phyloP scores from a whole-genome alignment of 2,113 vertebrate genomes.

The Lontra canadensis region DNA sequence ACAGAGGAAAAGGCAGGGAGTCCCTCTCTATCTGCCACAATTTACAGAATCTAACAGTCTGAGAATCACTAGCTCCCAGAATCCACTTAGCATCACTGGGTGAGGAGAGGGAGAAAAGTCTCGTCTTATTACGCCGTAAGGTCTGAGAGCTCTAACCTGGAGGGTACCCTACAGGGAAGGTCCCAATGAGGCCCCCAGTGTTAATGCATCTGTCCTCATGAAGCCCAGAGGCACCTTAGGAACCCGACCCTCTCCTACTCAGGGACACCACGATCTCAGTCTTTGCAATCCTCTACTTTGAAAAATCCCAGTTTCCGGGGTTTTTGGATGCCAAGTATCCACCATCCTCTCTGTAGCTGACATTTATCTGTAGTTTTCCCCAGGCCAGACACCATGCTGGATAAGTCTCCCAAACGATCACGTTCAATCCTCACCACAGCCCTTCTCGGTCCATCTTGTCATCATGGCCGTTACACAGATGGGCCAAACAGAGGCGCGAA shows the following conservation, averaged over 20 bases:
- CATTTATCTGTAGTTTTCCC: slow-evolving; percentile 9
- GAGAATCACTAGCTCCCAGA: slow-evolving; percentile 55
- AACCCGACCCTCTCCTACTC: neutral
- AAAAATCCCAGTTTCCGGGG: slow-evolving; percentile 35
- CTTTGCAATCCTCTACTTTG: neutral
- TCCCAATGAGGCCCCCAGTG: neutral
- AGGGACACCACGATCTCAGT: neutral
- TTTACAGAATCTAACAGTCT: slow-evolving; percentile 56
- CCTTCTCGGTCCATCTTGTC: slow-evolving; percentile 25
- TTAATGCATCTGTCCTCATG: neutral
- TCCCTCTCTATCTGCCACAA: neutral
- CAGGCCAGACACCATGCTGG: neutral
- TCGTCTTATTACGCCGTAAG: neutral
- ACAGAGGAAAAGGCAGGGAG: slow-evolving; percentile 22
- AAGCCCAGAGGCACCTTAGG: neutral
- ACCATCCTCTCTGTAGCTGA: neutral
- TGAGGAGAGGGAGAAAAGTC: slow-evolving; percentile 10
- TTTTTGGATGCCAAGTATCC: slow-evolving; percentile 41
- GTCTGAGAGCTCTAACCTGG: neutral
- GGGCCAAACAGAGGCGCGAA: neutral
- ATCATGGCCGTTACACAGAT: slow-evolving; percentile 9
- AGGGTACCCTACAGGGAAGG: neutral
- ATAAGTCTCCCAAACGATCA: neutral
- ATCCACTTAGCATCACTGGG: slow-evolving; percentile 1
- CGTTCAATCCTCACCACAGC: neutral